Evolutionary conservation across 1,140 invertebrate species (phyloP).

Genomic region (Aphelenchoides besseyi): DNA sequence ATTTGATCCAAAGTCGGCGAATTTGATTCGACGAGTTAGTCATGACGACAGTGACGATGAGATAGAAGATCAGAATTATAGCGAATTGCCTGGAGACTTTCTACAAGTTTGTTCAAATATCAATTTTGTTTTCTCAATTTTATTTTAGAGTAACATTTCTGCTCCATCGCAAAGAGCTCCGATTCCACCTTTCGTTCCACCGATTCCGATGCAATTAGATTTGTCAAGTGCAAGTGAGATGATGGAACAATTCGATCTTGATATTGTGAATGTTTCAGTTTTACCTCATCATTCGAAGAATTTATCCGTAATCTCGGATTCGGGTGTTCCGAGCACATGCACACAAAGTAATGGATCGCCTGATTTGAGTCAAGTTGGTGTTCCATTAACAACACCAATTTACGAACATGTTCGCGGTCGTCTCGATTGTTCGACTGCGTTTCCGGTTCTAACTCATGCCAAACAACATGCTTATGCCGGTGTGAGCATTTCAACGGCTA

Average conservation of each 20-base stretch:
- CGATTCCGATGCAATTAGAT: too few species aligned
- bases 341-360: background rate
- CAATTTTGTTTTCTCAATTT: background rate
- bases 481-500: slow-evolving; percentile 8
- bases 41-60: slow-evolving; percentile 41
- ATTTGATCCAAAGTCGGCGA: slow-evolving; percentile 46
- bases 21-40: background rate
- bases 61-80: slow-evolving; percentile 10
- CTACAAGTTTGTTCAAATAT: background rate
- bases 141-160: background rate
- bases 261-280: too few species aligned
- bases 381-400: background rate
- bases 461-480: background rate
- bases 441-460: background rate
- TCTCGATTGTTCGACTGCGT: background rate
- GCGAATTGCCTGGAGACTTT: background rate
- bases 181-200: background rate
- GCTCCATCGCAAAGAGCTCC: background rate
- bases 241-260: too few species aligned
- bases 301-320: too few species aligned
- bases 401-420: slow-evolving; percentile 11
- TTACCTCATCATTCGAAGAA: too few species aligned
- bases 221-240: too few species aligned
- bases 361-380: background rate
- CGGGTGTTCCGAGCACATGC: slow-evolving; percentile 2